These are phyloP conservation scores for Psittacula cyanocephala DNA, from an alignment of 2,113 vertebrate species.

Conservation along the genomic window DNA sequence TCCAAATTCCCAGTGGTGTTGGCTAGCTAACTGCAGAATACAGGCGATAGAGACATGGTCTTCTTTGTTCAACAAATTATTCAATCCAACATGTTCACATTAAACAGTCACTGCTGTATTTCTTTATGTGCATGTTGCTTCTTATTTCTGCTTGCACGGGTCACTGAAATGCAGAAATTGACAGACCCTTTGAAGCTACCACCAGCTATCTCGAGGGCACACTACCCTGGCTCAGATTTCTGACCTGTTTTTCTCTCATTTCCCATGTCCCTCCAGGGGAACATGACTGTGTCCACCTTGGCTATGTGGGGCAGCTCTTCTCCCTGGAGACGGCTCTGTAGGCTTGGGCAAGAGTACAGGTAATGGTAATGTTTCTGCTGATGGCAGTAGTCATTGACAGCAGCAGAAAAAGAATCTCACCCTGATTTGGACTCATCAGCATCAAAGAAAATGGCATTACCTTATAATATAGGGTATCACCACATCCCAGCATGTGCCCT, in stretches of 20 bases:
- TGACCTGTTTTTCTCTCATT: neutral
- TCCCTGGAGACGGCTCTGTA: neutral
- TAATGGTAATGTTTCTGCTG: neutral
- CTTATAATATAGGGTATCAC: neutral
- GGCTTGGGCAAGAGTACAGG: neutral
- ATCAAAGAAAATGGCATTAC: neutral
- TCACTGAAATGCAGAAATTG: neutral
- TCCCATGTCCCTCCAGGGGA: neutral
- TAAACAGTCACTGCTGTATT: neutral
- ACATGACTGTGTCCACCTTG: neutral
- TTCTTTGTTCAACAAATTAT: neutral
- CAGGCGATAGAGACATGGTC: neutral
- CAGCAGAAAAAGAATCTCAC: neutral
- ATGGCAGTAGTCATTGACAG: neutral
- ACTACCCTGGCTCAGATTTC: neutral
- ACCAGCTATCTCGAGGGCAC: neutral
- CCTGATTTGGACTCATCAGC: neutral
- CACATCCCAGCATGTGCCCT: neutral
- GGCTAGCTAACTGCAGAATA: neutral
- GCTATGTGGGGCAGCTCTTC: neutral
- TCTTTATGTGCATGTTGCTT: neutral
- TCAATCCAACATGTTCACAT: neutral
- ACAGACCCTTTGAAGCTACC: neutral
- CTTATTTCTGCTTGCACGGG: neutral
- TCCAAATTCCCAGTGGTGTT: neutral